A percentile compares a stretch with the other conserved stretches of the same genome.
Evolutionary conservation across 2,113 vertebrate genomes (phyloP).

Genomic region (Rhinoptilus africanus): DNA sequence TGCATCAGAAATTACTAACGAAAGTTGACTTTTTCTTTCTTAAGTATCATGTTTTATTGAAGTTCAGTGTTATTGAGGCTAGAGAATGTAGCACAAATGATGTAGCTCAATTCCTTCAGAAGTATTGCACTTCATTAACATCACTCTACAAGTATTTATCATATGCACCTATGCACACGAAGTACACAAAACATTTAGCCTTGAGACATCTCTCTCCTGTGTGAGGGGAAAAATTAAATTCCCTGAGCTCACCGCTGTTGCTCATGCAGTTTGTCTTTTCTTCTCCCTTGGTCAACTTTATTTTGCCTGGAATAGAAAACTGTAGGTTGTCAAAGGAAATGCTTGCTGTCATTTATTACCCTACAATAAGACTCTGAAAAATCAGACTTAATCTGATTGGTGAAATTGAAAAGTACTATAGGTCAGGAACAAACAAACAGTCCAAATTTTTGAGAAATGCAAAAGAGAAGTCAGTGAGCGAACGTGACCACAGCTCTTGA

Average conservation of each 20-base stretch:
- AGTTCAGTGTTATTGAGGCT: not conserved
- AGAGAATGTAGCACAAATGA: not conserved
- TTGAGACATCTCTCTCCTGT: conserved; percentile 14
- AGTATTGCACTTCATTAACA: not conserved
- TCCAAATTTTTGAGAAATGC: not conserved
- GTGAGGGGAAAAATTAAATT: not conserved
- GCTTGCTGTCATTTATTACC: not conserved
- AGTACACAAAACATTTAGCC: conserved; percentile 1
- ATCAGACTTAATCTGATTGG: not conserved
- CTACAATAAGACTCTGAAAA: not conserved
- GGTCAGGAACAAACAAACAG: not conserved
- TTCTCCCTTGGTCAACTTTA: not conserved
- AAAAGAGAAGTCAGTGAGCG: not conserved
- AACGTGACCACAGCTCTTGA: not conserved
- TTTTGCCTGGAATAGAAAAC: not conserved
- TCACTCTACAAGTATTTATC: not conserved
- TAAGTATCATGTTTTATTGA: not conserved
- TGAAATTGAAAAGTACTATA: not conserved
- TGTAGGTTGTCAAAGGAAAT: not conserved
- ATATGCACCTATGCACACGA: not conserved
- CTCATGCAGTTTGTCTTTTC: not conserved
- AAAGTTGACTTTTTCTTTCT: not conserved
- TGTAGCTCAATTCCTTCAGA: not conserved
- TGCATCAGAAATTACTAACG: not conserved
- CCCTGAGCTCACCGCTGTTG: not conserved